These are phyloP conservation scores for Pammene aurita DNA, from an alignment of 2,888 invertebrate species.

Conservation along the genomic window DNA sequence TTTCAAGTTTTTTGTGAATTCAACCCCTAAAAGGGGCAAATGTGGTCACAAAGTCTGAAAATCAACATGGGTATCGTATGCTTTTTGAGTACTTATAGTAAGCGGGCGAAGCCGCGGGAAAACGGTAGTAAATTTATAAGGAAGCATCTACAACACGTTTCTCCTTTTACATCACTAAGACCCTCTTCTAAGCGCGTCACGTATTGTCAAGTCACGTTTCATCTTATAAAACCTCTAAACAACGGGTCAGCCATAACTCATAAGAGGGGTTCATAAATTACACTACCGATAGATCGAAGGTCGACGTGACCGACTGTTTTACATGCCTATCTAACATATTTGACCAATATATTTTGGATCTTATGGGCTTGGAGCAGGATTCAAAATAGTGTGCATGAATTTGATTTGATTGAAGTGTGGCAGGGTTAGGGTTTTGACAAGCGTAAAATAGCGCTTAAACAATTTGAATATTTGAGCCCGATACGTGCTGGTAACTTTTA, in stretches of 20 bases:
- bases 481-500: not conserved
- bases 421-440: not conserved
- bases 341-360: not conserved
- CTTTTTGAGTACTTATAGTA: too few relatives aligned
- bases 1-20: too few relatives aligned
- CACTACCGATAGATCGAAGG: slow-evolving; percentile 23
- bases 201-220: slow-evolving; percentile 29
- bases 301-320: slow-evolving; percentile 20
- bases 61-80: too few relatives aligned
- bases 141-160: not conserved
- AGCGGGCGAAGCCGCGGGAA: too few relatives aligned
- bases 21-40: too few relatives aligned
- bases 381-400: not conserved
- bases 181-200: slow-evolving; percentile 10
- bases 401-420: not conserved
- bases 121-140: not conserved
- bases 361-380: not conserved
- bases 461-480: too few relatives aligned
- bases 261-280: slow-evolving; percentile 45
- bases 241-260: slow-evolving; percentile 55
- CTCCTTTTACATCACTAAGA: not conserved
- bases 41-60: too few relatives aligned
- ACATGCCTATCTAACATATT: not conserved
- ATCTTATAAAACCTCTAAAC: slow-evolving; percentile 48
- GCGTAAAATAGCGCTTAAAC: slow-evolving; percentile 4